Evolutionary conservation across 1,140 invertebrate genomes (phyloP), one percentile per base, ranked within the genome.

Genomic region (Chymomyza costata): DNA sequence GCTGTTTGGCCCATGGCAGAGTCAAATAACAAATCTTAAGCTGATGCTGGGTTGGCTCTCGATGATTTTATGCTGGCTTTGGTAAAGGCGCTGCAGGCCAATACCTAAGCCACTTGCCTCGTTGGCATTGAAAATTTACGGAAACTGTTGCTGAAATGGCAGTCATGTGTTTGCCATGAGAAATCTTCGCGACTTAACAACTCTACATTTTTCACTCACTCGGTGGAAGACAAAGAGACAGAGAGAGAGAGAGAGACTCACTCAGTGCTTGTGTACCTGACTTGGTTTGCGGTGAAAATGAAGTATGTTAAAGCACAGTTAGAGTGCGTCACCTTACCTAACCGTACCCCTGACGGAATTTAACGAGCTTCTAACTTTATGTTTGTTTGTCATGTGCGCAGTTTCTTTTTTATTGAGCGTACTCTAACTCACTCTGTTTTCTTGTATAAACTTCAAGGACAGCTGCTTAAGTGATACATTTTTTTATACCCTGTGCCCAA

Each of bases 361-460:
- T 78, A 78, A 78, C 71, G 71, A 78, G 71, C 71, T 78, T 47
- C 71, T 71, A 78, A 78, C 71, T 78, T 80, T 80, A 71, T 78
- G 71, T 78, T 78, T 80, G 71, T 78, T 80, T 78, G 73, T 80
- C 71, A 65, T 71, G 71, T 78, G 66, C 63, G 80, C 67, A 80
- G 71, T 78, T 66, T 80, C 62, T n/a, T 78, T 78, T 78, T 78
- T 78, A 78, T 78, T 78, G 73, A 47, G 65, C 56, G 62, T n/a
- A n/a, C n/a, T n/a, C n/a, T n/a, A n/a, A n/a, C n/a, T n/a, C n/a
- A n/a, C n/a, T n/a, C n/a, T n/a, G n/a, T n/a, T n/a, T n/a, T n/a
- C n/a, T n/a, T n/a, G n/a, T n/a, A n/a, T n/a, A n/a, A n/a, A n/a
- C n/a, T n/a, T n/a, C n/a, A n/a, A n/a, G n/a, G n/a, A n/a, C n/a